Evolutionary conservation across 2,888 invertebrate species (phyloP), one percentile per base, ranked within the genome.

Genomic region (Calameuta filiformis): DNA sequence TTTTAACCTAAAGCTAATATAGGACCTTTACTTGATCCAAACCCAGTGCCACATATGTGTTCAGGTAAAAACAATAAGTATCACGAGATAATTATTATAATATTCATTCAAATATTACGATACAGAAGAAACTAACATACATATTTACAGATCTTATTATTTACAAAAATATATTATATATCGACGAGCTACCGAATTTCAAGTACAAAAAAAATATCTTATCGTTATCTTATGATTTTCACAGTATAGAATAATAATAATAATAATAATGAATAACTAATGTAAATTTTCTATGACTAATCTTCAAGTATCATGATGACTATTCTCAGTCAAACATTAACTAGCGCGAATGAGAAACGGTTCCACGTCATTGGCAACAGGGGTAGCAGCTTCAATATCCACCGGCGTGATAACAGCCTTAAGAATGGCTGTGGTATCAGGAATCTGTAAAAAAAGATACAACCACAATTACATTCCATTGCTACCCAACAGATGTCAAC

Each of bases 391-490:
- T 31, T 90, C 89, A 71, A 90, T 86, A 73, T 89, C 87, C 75
- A 90, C 86, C 1, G 88, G 85, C 30, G 90, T 89, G 35, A 91
- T 89, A 6, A 89, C 88, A 40, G 90, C 89, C 76, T 90, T 87
- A 34, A 90, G 82, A 73, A 89, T 85, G 73, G 88, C 87, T 4
- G 85, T 84, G 35, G 84, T 75, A 71, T 86, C 82, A 23, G 76
- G 79, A 68, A 82, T 79, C 88, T 88, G 83, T 76, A 74, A 79
- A 76, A 75, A 73, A 69, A 74, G 68, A 40, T 3, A 74, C 35
- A 74, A 30, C 71, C 33, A 3, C 4, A n/a, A 34, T 71, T 71
- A 71, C 12, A 15, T 12, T 9, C 4, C 1, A 2, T 33, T 31
- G 31, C 12, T 31, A 71, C 9, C 1, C 71, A 31, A 31, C 12